Evolutionary conservation across 2,888 invertebrate genomes (phyloP).

Genomic region (Scelioninae gen. 1): DNA sequence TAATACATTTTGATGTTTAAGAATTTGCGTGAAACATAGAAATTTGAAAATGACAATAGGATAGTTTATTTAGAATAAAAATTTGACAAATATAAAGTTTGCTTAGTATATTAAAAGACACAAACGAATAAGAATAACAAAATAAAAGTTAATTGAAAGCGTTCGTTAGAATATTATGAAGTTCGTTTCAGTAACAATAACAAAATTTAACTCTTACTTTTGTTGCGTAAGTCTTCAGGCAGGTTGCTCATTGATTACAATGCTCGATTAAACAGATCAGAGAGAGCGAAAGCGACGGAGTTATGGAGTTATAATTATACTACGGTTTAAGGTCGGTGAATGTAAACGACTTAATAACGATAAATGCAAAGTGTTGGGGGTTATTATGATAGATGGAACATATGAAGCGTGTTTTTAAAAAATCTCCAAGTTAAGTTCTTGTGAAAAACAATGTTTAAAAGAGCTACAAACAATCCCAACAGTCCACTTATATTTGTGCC

Average conservation of each 20-base stretch:
- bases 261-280: conserved; percentile 46
- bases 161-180: conserved; percentile 14
- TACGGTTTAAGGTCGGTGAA: conserved; percentile 45
- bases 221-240: conserved; percentile 15
- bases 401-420: too few relatives aligned
- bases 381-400: too few relatives aligned
- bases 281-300: conserved; percentile 25
- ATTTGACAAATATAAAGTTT: background rate
- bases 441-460: too few relatives aligned
- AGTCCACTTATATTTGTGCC: too few relatives aligned
- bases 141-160: background rate
- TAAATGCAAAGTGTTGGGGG: conserved; percentile 35
- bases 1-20: too few relatives aligned
- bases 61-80: too few relatives aligned
- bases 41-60: too few relatives aligned
- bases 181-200: conserved; percentile 24
- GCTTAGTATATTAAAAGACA: too few relatives aligned
- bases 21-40: background rate
- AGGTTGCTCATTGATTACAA: conserved; percentile 27
- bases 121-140: too few relatives aligned
- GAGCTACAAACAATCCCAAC: too few relatives aligned
- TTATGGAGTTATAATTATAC: conserved; percentile 47
- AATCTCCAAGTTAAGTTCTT: too few relatives aligned
- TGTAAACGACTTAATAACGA: conserved; percentile 41
- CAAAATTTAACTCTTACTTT: conserved; percentile 17